Percentiles rank a stretch among this genome's conserved stretches.
phyloP scores from a whole-genome alignment of 2,113 vertebrate genomes.

The Macquaria ambigua region DNA sequence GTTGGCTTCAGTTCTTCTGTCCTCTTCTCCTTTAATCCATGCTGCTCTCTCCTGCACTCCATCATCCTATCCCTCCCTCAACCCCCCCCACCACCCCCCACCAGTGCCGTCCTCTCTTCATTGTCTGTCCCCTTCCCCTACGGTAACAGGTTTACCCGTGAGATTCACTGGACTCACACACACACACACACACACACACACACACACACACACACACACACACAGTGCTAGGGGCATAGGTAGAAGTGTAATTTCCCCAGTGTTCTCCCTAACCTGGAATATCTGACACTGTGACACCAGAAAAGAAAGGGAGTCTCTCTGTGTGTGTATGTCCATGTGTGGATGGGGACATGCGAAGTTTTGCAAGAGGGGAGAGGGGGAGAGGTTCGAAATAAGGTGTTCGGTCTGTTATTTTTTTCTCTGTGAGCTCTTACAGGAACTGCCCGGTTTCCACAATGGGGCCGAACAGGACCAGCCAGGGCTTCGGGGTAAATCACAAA shows the following conservation, averaged over 20 bases:
- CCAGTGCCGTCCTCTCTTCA: slow-evolving; percentile 56
- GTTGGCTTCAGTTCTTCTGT: slow-evolving; percentile 58
- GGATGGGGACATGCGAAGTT: slow-evolving; percentile 59
- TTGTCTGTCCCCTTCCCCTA: slow-evolving; percentile 75
- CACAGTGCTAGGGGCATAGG: slow-evolving; percentile 65
- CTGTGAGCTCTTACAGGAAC: slow-evolving; percentile 40
- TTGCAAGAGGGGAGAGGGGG: slow-evolving; percentile 32
- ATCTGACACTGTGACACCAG: slow-evolving; percentile 76
- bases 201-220: slow-evolving; percentile 6
- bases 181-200: slow-evolving; percentile 35
- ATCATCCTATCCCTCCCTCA: slow-evolving; percentile 50
- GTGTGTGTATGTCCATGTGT: slow-evolving; percentile 39
- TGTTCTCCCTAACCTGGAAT: slow-evolving; percentile 80
- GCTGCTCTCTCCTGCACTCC: slow-evolving; percentile 62
- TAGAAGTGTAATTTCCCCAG: slow-evolving; percentile 78
- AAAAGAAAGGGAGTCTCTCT: slow-evolving; percentile 13
- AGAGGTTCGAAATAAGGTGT: slow-evolving; percentile 18
- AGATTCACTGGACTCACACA: slow-evolving; percentile 50
- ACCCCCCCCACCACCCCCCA: neutral
- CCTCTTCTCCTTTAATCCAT: slow-evolving; percentile 67
- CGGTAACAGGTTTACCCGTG: slow-evolving; percentile 58
- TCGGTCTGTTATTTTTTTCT: slow-evolving; percentile 46
- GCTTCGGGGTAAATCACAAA: slow-evolving; percentile 19
- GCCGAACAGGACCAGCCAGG: neutral
- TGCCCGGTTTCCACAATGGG: slow-evolving; percentile 17